Conservation (phyloP, 2,888 invertebrate genomes). For the Drosophila neutralis region DNA sequence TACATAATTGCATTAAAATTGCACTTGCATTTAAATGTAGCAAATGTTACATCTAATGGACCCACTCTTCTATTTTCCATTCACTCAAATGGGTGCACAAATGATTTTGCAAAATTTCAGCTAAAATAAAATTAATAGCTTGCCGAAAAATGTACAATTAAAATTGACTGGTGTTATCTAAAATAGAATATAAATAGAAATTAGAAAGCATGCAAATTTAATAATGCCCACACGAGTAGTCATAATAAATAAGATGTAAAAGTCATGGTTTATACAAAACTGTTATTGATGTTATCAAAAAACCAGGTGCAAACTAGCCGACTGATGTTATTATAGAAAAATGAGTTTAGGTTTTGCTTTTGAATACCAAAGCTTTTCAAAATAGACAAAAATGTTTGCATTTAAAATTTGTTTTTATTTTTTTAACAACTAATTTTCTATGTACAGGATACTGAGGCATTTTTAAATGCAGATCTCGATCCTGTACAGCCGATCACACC, state of each 20-base stretch:
- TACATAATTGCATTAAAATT: slow-evolving; percentile 61
- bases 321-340: neutral
- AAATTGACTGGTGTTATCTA: neutral
- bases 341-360: too few relatives aligned
- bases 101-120: slow-evolving; percentile 5
- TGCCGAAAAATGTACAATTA: neutral
- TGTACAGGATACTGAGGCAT: too few relatives aligned
- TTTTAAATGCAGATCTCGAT: too few relatives aligned
- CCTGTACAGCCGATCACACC: too few relatives aligned
- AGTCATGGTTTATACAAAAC: neutral
- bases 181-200: neutral
- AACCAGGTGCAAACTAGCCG: neutral
- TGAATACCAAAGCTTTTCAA: too few relatives aligned
- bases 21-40: slow-evolving; percentile 6
- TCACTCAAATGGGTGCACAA: slow-evolving; percentile 11
- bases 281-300: neutral
- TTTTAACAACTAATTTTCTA: neutral
- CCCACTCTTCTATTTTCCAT: neutral
- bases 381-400: neutral
- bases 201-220: neutral
- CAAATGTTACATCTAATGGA: slow-evolving; percentile 23
- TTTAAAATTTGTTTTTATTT: neutral
- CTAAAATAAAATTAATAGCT: neutral
- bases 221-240: neutral
- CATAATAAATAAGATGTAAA: neutral